phyloP scores from a whole-genome alignment of 2,888 invertebrate genomes.

The Tanypteryx hageni region DNA sequence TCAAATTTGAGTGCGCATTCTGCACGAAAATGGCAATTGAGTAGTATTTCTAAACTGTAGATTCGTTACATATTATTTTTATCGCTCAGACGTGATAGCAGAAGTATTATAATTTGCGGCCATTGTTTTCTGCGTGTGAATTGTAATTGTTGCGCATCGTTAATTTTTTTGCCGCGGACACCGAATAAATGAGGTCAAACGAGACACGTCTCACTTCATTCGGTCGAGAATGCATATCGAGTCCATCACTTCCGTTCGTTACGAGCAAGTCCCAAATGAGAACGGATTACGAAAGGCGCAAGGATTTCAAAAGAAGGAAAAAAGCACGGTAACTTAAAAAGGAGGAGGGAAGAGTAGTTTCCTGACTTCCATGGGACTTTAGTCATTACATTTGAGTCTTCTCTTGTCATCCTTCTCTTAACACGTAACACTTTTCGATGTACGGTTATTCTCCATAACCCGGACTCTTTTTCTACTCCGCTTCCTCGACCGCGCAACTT shows the following conservation, averaged over 20 bases:
- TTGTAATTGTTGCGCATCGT: too few relatives aligned
- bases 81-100: too few relatives aligned
- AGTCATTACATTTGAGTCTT: constrained; percentile 35
- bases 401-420: constrained; percentile 52
- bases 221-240: not conserved
- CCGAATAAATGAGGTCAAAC: not conserved
- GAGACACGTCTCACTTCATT: not conserved
- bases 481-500: constrained; percentile 33
- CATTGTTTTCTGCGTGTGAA: too few relatives aligned
- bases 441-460: constrained; percentile 34
- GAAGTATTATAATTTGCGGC: too few relatives aligned
- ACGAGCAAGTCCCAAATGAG: constrained; percentile 36
- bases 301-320: constrained; percentile 22
- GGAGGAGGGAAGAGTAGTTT: not conserved
- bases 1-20: too few relatives aligned
- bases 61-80: too few relatives aligned
- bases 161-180: not conserved
- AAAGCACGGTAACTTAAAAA: constrained; percentile 22
- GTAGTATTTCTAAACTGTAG: too few relatives aligned
- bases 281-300: constrained; percentile 23
- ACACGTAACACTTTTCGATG: constrained; percentile 54
- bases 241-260: constrained; percentile 42
- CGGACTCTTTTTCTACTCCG: constrained; percentile 16
- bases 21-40: too few relatives aligned
- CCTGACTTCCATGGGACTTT: constrained; percentile 23